Percentiles rank a stretch among this genome's conserved stretches.
phyloP scores from a whole-genome alignment of 2,797 vertebrate species.

The Mycteria americana region DNA sequence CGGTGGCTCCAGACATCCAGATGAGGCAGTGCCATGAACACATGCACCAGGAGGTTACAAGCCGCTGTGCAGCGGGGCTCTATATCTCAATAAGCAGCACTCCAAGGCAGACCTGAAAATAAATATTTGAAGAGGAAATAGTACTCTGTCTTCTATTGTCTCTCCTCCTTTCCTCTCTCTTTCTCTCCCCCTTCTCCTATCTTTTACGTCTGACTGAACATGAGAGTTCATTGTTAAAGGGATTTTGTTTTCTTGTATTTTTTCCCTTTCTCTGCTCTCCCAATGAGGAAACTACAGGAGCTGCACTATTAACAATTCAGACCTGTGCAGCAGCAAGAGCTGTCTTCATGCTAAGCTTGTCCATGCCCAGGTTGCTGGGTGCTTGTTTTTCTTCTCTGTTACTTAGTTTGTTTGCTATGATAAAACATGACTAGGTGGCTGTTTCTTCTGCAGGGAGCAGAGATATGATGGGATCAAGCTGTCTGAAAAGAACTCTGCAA shows the following conservation, averaged over 20 bases:
- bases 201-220: conserved; percentile 47
- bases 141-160: conserved; percentile 28
- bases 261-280: background rate
- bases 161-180: background rate
- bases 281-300: background rate
- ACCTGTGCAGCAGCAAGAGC: background rate
- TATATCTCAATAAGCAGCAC: conserved; percentile 45
- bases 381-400: background rate
- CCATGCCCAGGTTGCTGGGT: background rate
- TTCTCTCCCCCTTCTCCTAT: background rate
- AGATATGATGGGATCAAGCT: background rate
- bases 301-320: background rate
- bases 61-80: background rate
- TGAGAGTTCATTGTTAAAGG: conserved; percentile 14
- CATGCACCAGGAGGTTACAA: background rate
- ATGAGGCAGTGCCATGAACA: background rate
- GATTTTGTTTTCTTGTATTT: background rate
- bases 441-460: background rate
- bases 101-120: conserved; percentile 51
- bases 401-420: background rate
- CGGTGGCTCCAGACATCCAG: background rate
- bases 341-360: background rate
- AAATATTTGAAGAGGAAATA: conserved; percentile 68
- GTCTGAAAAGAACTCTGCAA: background rate
- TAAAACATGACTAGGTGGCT: background rate